Evolutionary conservation across 2,797 vertebrate species (phyloP), one percentile per base, ranked within the genome.

Genomic region (Oreochromis mossambicus): DNA sequence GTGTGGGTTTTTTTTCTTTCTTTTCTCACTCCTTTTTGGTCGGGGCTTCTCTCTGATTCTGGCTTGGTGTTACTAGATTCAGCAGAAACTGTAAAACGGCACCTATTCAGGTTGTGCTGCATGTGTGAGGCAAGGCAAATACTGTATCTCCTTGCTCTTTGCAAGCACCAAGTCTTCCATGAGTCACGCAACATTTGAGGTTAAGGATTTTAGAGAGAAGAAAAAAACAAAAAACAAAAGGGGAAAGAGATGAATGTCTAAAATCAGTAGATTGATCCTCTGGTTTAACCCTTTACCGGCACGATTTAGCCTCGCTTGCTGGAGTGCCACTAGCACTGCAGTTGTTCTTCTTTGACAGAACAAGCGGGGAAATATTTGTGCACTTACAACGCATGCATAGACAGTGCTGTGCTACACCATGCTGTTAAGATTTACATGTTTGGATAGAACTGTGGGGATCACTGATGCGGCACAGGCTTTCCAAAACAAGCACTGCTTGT

Each of bases 71-170:
- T 88, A 79, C 87, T 81, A 84, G 63, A 86, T 75, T 79, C 55
- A 55, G 82, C 78, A 79, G 52, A 82, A 91, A 89, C 80, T 83
- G 78, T 87, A 83, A 86, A 89, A 78, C 17, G 75, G 32, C 66
- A 82, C 51, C 89, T 82, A 63, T 84, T 83, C 68, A 78, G 87
- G 76, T 88, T 24, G 73, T 51, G 38, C 82, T 92, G 55, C 78
- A 63, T 86, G 68, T 79, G 75, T 50, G 80, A 92, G 83, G 50
- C 77, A 80, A 88, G 58, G 80, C 76, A 85, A 88, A 86, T 38
- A 82, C 66, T 81, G 75, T 32, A 80, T 80, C 79, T 88, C 38
- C 55, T 75, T 58, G 73, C 36, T 79, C 80, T 88, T 87, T 81
- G 78, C 58, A 86, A 78, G 48, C 75, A 82, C 79, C 82, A 87